Conservation (phyloP, 2,113 vertebrate species). For the Chunga burmeisteri region DNA sequence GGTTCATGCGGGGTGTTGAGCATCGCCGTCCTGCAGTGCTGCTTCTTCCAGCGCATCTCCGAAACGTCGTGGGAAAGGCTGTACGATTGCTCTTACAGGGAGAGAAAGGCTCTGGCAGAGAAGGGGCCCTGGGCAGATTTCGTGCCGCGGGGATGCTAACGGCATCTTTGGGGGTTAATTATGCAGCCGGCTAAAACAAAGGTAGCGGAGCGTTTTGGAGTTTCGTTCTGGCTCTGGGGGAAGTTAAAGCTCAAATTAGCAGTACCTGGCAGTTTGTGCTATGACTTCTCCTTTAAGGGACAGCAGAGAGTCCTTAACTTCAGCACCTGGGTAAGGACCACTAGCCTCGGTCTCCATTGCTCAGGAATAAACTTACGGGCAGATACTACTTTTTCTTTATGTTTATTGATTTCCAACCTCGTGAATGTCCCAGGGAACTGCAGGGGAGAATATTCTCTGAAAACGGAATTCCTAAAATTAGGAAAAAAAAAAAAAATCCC, state of each 20-base stretch:
- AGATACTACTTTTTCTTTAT: neutral
- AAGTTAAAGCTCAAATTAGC: neutral
- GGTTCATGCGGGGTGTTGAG: neutral
- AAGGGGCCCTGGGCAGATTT: neutral
- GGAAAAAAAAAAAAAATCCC: neutral
- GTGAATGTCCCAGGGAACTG: neutral
- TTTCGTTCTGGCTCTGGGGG: neutral
- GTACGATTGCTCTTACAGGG: rapidly evolving
- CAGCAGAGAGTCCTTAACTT: neutral
- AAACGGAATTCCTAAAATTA: neutral
- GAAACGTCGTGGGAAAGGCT: neutral
- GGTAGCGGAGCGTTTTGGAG: neutral
- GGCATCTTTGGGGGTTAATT: neutral
- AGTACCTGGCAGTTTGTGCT: rapidly evolving
- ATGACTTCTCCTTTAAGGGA: neutral
- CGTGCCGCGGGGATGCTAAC: neutral
- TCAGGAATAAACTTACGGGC: neutral
- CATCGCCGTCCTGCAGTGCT: neutral
- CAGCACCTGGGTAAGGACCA: neutral
- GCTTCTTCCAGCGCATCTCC: neutral
- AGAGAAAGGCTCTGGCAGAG: neutral
- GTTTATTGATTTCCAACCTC: neutral
- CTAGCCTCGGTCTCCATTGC: neutral
- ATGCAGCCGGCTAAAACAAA: neutral
- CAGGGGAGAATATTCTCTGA: neutral